phyloP scores from a whole-genome alignment of 2,888 invertebrate species.

The Parnassius glacialis region DNA sequence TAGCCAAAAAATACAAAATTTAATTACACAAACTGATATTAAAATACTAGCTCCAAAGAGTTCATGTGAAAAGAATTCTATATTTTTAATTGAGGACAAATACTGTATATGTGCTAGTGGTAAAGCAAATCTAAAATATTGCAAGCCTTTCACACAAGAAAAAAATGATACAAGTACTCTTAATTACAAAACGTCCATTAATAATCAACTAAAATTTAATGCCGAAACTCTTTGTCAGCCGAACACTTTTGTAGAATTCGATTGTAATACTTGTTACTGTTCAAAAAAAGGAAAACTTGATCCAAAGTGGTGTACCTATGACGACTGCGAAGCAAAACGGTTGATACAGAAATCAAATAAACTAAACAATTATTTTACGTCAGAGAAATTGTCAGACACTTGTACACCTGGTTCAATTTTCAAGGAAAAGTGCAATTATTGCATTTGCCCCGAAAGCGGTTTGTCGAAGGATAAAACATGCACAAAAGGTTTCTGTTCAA shows the following conservation, averaged over 20 bases:
- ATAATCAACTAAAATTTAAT: conserved; percentile 7
- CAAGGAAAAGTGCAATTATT: conserved; percentile 65
- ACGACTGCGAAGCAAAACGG: conserved; percentile 60
- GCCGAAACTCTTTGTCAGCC: conserved; percentile 52
- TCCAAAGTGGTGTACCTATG: conserved; percentile 69
- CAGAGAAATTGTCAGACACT: conserved; percentile 31
- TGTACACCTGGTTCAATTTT: conserved; percentile 61
- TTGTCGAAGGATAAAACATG: conserved; percentile 49
- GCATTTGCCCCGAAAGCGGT: conserved; percentile 65
- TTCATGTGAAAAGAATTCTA: conserved; percentile 51
- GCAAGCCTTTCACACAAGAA: conserved; percentile 37
- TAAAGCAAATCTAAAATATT: conserved; percentile 49
- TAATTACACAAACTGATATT: conserved; percentile 45
- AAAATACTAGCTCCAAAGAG: conserved; percentile 34
- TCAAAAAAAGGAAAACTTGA: conserved; percentile 60
- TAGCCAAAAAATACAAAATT: conserved; percentile 32
- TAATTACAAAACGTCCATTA: conserved; percentile 24
- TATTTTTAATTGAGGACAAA: conserved; percentile 52
- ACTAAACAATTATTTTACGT: conserved; percentile 18
- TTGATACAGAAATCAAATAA: conserved; percentile 45
- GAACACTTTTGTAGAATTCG: conserved; percentile 60
- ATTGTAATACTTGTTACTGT: conserved; percentile 72
- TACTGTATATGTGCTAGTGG: conserved; percentile 62
- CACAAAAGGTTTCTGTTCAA: conserved; percentile 56
- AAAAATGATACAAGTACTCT: conserved; percentile 10